A percentile compares a stretch with the other conserved stretches of the same genome.
Conservation (phyloP, 2,888 invertebrate genomes). For the Bimastos eiseni region DNA sequence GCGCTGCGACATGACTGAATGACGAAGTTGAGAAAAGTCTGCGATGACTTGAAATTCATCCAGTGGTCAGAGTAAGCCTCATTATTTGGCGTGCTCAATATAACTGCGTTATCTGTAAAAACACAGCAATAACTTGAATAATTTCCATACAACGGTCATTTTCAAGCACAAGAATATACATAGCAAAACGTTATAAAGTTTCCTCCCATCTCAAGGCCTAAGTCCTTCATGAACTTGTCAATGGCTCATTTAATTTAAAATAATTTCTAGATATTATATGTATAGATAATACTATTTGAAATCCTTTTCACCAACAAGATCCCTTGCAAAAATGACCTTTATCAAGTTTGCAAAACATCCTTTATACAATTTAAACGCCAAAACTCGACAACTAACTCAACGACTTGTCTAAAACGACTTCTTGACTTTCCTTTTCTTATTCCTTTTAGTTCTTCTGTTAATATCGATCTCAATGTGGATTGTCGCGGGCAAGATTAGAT, state of each 20-base stretch:
- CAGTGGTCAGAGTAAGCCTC: not conserved
- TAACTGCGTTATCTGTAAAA: not conserved
- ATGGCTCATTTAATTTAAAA: not conserved
- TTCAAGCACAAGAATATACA: not conserved
- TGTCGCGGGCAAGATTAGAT: no score
- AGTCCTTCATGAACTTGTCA: not conserved
- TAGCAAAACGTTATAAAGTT: not conserved
- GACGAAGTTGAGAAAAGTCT: conserved; percentile 21
- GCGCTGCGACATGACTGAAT: conserved; percentile 26
- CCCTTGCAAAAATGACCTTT: no score
- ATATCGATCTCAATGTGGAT: no score
- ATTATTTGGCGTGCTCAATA: not conserved
- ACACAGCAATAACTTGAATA: not conserved
- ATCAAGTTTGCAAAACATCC: no score
- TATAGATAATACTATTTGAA: no score
- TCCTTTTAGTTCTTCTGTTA: no score
- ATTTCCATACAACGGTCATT: not conserved
- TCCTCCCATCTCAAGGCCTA: not conserved
- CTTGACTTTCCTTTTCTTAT: no score
- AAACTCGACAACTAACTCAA: no score
- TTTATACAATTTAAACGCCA: no score
- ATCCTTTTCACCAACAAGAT: not conserved
- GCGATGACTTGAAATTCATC: not conserved
- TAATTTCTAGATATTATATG: not conserved
- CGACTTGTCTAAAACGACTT: no score